These are phyloP conservation scores for Bergia puertoricense DNA, from an alignment of 92 coral and sea anemone genomes.

Conservation along the genomic window DNA sequence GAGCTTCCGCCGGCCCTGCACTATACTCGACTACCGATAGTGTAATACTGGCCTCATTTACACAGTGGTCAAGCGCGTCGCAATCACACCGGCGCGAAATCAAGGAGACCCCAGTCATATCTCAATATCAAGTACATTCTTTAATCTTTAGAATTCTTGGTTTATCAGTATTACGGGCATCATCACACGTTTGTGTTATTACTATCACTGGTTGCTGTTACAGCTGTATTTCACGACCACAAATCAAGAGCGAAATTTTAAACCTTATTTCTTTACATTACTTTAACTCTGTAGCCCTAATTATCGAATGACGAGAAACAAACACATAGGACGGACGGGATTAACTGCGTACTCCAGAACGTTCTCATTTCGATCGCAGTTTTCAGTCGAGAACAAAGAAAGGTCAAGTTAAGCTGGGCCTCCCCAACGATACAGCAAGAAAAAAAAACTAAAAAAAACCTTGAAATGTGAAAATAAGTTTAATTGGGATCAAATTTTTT, in stretches of 20 bases:
- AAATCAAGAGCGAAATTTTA: neutral
- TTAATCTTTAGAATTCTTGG: conserved; percentile 21
- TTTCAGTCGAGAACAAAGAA: neutral
- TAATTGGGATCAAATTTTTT: neutral
- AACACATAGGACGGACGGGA: neutral
- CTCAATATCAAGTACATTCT: conserved; percentile 7
- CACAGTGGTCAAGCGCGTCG: neutral
- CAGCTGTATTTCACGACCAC: neutral
- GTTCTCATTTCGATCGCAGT: neutral
- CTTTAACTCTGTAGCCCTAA: too few species aligned
- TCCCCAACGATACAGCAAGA: neutral
- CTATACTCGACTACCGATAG: neutral
- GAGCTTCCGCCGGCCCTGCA: too few species aligned
- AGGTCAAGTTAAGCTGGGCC: neutral
- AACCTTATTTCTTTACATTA: neutral
- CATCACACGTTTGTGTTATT: neutral
- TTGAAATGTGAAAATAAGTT: neutral
- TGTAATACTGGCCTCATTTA: neutral
- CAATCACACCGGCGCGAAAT: neutral
- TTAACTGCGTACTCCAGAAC: neutral
- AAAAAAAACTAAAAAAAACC: too few species aligned
- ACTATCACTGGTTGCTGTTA: neutral
- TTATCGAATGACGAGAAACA: too few species aligned
- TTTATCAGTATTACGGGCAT: conserved; percentile 11
- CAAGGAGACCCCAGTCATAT: neutral